Evolutionary conservation across 2,888 invertebrate species (phyloP).

Genomic region (Hypomecis atomaria): DNA sequence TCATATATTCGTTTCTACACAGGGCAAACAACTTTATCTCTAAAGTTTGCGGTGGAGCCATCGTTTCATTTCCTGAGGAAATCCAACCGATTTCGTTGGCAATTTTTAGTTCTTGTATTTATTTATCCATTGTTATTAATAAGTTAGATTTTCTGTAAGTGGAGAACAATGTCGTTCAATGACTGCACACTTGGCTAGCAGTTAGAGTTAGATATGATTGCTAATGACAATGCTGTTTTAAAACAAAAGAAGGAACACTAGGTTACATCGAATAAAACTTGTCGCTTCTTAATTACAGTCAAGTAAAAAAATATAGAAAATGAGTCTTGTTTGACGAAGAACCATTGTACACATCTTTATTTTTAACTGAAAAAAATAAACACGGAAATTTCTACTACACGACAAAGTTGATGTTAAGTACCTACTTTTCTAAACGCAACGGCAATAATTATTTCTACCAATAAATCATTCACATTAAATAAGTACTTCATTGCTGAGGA

Average conservation of each 20-base stretch:
- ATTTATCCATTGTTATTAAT: neutral
- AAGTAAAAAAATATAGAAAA: too few relatives aligned
- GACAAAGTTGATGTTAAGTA: too few relatives aligned
- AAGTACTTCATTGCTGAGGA: too few relatives aligned
- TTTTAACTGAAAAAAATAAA: too few relatives aligned
- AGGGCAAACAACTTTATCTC: neutral
- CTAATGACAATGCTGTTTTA: constrained; percentile 42
- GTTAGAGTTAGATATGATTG: constrained; percentile 33
- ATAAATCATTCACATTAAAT: too few relatives aligned
- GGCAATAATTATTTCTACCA: too few relatives aligned
- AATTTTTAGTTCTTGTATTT: neutral
- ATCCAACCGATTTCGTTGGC: neutral
- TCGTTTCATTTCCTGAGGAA: neutral
- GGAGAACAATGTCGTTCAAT: constrained; percentile 69
- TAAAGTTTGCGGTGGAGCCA: neutral
- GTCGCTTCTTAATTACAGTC: too few relatives aligned
- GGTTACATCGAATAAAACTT: too few relatives aligned
- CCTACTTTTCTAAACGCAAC: too few relatives aligned
- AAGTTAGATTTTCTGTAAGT: constrained; percentile 6
- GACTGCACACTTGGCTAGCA: constrained; percentile 51
- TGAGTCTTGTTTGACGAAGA: too few relatives aligned
- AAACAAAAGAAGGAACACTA: neutral
- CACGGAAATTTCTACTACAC: too few relatives aligned
- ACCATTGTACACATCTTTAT: too few relatives aligned
- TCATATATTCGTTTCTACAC: constrained; percentile 16